Evolutionary conservation across 2,113 vertebrate genomes (phyloP), one percentile per base, ranked within the genome.

Genomic region (Nothoprocta pentlandii): DNA sequence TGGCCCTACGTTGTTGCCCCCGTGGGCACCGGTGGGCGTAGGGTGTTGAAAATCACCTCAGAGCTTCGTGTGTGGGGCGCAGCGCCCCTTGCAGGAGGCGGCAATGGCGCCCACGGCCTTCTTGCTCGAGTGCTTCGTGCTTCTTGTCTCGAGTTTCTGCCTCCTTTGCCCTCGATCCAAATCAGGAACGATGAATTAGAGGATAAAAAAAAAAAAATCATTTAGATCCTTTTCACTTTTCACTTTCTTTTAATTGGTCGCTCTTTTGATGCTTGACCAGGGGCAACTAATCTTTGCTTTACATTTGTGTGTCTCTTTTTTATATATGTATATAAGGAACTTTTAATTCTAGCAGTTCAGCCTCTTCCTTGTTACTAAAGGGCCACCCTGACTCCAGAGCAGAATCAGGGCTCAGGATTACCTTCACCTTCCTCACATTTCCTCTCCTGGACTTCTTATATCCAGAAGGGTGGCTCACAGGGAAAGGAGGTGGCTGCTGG

Each of bases 391-490:
- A 70, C 79, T 91, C 63, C 75, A 93, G 80, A 89, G 80, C 87
- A 80, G 71, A 85, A 54, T 94, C 75, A 92, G 81, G 82, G 71
- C 75, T 93, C 85, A 87, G 61, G 70, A 77, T 82, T 94, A 94
- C 95, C 96, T 96, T 92, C 91, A 95, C 91, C 71, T 93, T 97
- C 81, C 93, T 96, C 91, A 74, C 53, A 89, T 96, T 97, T 94
- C 87, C 16, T 88, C 75, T 87, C 20, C 80, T 93, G 85, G 54
- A 59, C n/a, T 93, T 34, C 30, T 68, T 63, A 4, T 44, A 54
- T 85, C 67, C 66, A 73, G 42, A 93, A 53, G 77, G 19, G 16
- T 79, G 80, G 32, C 63, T 96, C 41, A 54, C 39, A 59, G 41
- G 77, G 41, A 87, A 89, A 87, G 46, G 84, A 12, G 86, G 73